phyloP scores from a whole-genome alignment of 2,888 invertebrate species.

The Phengaris alcon region DNA sequence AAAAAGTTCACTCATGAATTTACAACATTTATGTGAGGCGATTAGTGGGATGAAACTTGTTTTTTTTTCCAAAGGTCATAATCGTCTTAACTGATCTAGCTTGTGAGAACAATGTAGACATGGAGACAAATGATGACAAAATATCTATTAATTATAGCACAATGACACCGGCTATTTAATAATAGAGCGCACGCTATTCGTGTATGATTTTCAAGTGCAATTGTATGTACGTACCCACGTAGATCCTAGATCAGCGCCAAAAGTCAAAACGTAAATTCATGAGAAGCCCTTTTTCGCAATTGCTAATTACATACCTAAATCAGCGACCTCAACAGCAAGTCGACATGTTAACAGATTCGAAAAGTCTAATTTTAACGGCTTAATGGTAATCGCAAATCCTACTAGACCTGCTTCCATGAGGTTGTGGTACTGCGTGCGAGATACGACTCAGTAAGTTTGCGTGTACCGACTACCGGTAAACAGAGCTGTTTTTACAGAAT shows the following conservation, averaged over 20 bases:
- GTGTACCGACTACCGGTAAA: constrained; percentile 42
- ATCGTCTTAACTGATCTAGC: neutral
- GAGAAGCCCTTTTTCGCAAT: no score
- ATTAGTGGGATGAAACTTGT: no score
- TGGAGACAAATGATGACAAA: constrained; percentile 1
- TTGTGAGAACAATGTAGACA: neutral
- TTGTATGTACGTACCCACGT: neutral
- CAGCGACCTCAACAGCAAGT: neutral
- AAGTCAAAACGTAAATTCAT: neutral
- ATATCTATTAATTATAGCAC: constrained; percentile 3
- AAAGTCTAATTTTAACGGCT: neutral
- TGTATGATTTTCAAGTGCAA: constrained; percentile 11
- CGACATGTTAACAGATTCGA: neutral
- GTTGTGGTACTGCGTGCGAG: constrained; percentile 33
- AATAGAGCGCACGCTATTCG: neutral
- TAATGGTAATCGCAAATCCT: neutral
- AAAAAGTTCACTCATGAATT: no score
- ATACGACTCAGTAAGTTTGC: constrained; percentile 37
- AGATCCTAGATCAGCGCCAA: neutral
- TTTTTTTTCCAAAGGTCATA: neutral
- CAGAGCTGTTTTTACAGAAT: constrained; percentile 40
- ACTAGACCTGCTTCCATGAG: constrained; percentile 1
- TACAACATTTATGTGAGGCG: no score
- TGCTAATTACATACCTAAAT: neutral
- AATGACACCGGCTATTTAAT: constrained; percentile 2